phyloP scores from a whole-genome alignment of 2,888 invertebrate genomes.

The Ceratothoa steindachneri region DNA sequence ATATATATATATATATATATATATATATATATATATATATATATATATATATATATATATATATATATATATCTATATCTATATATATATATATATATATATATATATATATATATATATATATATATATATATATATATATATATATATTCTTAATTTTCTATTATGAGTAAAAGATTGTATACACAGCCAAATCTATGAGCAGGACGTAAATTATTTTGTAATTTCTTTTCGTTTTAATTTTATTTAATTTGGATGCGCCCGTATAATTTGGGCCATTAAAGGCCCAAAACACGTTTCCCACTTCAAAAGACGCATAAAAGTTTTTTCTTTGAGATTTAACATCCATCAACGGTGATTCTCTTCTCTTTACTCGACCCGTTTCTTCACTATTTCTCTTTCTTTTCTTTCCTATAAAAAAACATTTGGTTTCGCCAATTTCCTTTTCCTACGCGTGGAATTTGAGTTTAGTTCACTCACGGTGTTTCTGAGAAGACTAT shows the following conservation, averaged over 20 bases:
- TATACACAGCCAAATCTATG: not conserved
- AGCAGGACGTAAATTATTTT: not conserved
- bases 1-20: not conserved
- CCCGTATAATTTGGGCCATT: not conserved
- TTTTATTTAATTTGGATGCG: not conserved
- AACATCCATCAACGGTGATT: not conserved
- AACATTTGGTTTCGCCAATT: too few relatives aligned
- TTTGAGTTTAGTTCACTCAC: too few relatives aligned
- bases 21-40: not conserved
- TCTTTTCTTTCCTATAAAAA: not conserved
- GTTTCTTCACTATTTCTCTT: not conserved
- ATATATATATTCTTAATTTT: too few relatives aligned
- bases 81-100: slow-evolving; percentile 15
- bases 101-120: slow-evolving; percentile 12
- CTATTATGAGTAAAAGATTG: not conserved
- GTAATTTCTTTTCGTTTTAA: not conserved
- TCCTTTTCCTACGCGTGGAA: too few relatives aligned
- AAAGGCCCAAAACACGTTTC: not conserved
- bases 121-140: slow-evolving; percentile 2
- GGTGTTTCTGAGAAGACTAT: not conserved
- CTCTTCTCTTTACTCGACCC: not conserved
- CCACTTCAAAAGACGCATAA: not conserved
- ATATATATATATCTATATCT: too few relatives aligned
- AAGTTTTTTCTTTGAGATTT: not conserved
- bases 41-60: not conserved